Evolutionary conservation across 2,888 invertebrate species (phyloP).

Genomic region (Odontomyia ornata): DNA sequence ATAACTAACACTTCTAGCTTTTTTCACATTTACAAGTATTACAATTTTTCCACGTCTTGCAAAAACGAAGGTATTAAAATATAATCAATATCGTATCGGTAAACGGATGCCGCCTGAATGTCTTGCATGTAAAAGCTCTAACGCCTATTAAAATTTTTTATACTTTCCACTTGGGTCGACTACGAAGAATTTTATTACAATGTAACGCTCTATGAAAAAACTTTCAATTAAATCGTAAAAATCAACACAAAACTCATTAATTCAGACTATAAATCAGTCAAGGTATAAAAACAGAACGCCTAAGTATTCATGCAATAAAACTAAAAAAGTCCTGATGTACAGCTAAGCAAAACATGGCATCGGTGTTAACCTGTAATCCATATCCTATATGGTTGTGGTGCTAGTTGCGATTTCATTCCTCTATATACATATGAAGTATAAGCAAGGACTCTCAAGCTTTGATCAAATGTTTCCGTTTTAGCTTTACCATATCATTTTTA

Average conservation of each 20-base stretch:
- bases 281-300: constrained; percentile 21
- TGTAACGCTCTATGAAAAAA: constrained; percentile 11
- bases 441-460: not conserved
- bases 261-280: constrained; percentile 16
- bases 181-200: constrained; percentile 31
- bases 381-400: not conserved
- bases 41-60: no score
- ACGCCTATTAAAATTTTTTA: constrained; percentile 19
- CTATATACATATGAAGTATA: constrained; percentile 8
- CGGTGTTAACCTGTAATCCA: not conserved
- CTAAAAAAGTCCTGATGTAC: not conserved
- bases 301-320: constrained; percentile 19
- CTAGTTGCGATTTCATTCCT: not conserved
- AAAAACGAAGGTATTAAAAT: not conserved
- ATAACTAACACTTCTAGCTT: no score
- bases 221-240: constrained; percentile 40
- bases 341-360: no score
- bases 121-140: constrained; percentile 19
- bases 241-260: constrained; percentile 39
- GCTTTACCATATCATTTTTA: not conserved
- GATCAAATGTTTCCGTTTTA: constrained; percentile 1
- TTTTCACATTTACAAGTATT: no score
- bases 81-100: constrained; percentile 4
- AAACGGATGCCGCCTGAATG: not conserved
- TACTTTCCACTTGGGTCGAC: constrained; percentile 23